A percentile compares a stretch with the other conserved stretches of the same genome.
Evolutionary conservation across 2,113 vertebrate species (phyloP).

Genomic region (Laticauda colubrina): DNA sequence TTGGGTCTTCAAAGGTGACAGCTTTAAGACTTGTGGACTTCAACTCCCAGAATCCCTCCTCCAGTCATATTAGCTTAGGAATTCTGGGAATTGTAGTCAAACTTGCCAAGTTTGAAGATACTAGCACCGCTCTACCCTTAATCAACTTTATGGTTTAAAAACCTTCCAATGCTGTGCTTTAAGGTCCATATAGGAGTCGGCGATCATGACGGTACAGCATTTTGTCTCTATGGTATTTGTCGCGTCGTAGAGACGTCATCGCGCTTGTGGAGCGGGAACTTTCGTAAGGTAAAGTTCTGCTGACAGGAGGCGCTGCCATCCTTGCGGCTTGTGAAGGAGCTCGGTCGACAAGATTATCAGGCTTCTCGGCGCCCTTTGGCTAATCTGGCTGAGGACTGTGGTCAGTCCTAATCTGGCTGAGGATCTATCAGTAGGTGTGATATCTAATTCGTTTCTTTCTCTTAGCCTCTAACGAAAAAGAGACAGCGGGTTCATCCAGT

Average conservation of each 20-base stretch:
- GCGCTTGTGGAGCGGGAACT: conserved; percentile 8
- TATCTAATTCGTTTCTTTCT: neutral
- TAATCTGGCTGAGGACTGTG: neutral
- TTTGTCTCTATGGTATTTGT: neutral
- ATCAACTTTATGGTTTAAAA: neutral
- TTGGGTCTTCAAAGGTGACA: too few relatives aligned
- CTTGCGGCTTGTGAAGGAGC: too few relatives aligned
- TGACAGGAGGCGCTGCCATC: too few relatives aligned
- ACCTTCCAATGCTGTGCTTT: neutral
- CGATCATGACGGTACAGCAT: too few relatives aligned
- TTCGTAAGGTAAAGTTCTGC: neutral
- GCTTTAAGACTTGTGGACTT: too few relatives aligned
- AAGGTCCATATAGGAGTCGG: neutral
- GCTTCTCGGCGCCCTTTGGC: neutral
- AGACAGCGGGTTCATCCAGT: neutral
- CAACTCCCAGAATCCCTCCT: too few relatives aligned
- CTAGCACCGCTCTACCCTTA: neutral
- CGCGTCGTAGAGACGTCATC: conserved; percentile 5
- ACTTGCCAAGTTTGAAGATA: too few relatives aligned
- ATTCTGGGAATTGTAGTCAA: too few relatives aligned
- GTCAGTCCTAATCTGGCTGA: too few relatives aligned
- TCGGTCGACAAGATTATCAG: neutral
- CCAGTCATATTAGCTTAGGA: too few relatives aligned
- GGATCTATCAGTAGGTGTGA: neutral
- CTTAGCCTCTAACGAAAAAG: neutral